Conservation (phyloP, 2,113 vertebrate species). For the Ceratotherium simum region DNA sequence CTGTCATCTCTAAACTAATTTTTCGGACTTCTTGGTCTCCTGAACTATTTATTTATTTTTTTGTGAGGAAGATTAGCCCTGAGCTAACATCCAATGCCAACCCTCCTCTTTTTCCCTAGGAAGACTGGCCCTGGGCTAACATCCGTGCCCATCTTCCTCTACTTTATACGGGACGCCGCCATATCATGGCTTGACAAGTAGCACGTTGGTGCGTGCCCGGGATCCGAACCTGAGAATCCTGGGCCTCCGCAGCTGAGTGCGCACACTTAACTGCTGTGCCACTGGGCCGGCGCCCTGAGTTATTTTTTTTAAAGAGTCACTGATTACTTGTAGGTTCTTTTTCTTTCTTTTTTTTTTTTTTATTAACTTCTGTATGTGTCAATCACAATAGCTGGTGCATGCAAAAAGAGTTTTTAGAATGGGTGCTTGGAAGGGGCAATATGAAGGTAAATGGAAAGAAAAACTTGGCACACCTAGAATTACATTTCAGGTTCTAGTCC, state of each 20-base stretch:
- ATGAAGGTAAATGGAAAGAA: neutral
- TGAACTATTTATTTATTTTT: neutral
- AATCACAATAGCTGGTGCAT: neutral
- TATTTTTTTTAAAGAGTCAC: conserved; percentile 13
- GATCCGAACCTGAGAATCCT: too few species aligned
- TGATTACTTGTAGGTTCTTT: neutral
- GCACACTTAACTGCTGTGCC: too few species aligned
- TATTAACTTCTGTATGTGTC: neutral
- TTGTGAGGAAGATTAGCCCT: too few species aligned
- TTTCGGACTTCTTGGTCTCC: conserved; percentile 13
- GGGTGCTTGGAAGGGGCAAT: neutral
- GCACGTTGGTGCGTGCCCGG: too few species aligned
- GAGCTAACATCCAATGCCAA: too few species aligned
- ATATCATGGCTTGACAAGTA: too few species aligned
- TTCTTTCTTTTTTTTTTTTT: neutral
- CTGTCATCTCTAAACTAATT: neutral
- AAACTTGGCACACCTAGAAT: neutral
- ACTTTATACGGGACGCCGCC: too few species aligned
- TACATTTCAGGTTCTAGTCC: neutral
- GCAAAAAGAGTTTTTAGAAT: conserved; percentile 17
- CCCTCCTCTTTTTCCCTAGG: too few species aligned
- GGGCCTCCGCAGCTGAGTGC: too few species aligned
- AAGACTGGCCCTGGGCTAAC: too few species aligned
- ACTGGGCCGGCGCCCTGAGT: neutral
- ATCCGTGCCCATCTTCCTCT: too few species aligned